These are phyloP conservation scores for Hermaeophaga mercurialis DNA, from an alignment of 2,888 invertebrate species.

Conservation along the genomic window DNA sequence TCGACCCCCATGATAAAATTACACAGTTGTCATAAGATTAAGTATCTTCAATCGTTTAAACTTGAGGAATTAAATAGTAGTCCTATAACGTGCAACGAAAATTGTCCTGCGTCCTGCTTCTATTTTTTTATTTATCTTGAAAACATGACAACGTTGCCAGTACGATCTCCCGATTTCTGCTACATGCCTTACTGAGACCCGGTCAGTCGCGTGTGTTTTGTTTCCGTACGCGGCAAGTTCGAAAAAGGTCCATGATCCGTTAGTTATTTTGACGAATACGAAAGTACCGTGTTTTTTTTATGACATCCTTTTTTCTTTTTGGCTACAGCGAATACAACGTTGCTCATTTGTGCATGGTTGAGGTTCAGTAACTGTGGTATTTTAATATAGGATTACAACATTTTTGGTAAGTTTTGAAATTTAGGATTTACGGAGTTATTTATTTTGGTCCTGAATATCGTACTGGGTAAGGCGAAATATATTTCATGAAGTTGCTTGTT, in stretches of 20 bases:
- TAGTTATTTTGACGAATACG: constrained; percentile 27
- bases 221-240: constrained; percentile 26
- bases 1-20: too few relatives aligned
- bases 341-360: neutral
- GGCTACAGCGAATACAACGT: constrained; percentile 1
- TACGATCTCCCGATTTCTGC: constrained; percentile 30
- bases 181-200: constrained; percentile 30
- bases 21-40: too few relatives aligned
- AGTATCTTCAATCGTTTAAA: too few relatives aligned
- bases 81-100: too few relatives aligned
- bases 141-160: constrained; percentile 19
- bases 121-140: neutral
- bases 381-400: too few relatives aligned
- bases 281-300: constrained; percentile 26
- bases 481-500: too few relatives aligned
- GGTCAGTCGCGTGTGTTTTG: constrained; percentile 35
- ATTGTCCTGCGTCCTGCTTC: too few relatives aligned
- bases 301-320: constrained; percentile 19
- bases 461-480: too few relatives aligned
- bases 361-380: neutral
- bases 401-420: too few relatives aligned
- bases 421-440: too few relatives aligned
- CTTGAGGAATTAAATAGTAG: too few relatives aligned
- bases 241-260: constrained; percentile 30
- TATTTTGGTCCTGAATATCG: too few relatives aligned